Evolutionary conservation across 30 jellyfish, hydroid and myxozoan genomes (phyloP).

Genomic region (Chironex yamaguchii): DNA sequence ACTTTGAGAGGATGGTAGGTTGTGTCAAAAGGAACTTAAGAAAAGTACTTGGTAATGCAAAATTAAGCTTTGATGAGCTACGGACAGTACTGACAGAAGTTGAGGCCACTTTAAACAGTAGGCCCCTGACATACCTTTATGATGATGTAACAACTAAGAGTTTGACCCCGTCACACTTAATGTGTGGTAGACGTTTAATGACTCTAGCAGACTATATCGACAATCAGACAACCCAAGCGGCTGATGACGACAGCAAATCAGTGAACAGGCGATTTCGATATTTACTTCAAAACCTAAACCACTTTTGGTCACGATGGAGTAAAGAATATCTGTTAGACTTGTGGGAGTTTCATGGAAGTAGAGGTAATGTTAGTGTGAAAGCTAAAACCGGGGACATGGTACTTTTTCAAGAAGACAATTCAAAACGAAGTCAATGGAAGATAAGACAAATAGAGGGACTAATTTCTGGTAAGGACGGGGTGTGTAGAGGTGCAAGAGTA

Average conservation of each 20-base stretch:
- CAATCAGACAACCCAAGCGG: too few relatives aligned
- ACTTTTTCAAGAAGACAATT: too few relatives aligned
- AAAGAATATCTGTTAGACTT: conserved; percentile 7
- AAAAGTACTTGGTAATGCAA: conserved; percentile 18
- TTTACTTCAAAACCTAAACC: neutral
- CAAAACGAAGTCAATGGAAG: too few relatives aligned
- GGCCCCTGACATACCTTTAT: conserved; percentile 18
- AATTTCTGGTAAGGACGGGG: too few relatives aligned
- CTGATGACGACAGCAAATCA: neutral
- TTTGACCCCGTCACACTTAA: conserved; percentile 44
- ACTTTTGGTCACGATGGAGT: neutral
- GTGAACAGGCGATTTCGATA: neutral
- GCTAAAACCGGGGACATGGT: too few relatives aligned
- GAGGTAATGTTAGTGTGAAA: too few relatives aligned
- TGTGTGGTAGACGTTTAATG: conserved; percentile 20
- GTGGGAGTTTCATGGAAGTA: neutral
- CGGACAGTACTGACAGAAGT: conserved; percentile 7
- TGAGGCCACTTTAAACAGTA: conserved; percentile 19
- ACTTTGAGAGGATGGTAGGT: conserved; percentile 23
- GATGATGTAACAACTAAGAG: conserved; percentile 5
- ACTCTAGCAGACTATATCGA: conserved; percentile 1
- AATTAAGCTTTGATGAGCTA: conserved; percentile 9
- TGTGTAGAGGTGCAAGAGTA: too few relatives aligned
- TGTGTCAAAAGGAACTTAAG: neutral
- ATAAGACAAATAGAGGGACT: too few relatives aligned